These are phyloP conservation scores for Perizoma flavofasciatum DNA, from an alignment of 2,888 invertebrate genomes.

Conservation along the genomic window DNA sequence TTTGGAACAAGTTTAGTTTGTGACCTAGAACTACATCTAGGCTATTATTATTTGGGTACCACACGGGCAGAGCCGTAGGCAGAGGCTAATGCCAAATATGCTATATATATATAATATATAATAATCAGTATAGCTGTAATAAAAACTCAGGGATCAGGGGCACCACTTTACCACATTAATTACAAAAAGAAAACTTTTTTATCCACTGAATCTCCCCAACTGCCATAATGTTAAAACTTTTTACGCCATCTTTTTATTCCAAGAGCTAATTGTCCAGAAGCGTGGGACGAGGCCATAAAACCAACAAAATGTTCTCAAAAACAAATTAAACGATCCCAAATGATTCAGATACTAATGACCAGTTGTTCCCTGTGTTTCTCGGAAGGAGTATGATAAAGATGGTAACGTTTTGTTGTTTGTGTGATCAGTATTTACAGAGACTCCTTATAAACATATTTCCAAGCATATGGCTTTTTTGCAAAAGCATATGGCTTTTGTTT, in stretches of 20 bases:
- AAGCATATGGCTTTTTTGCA: too few species aligned
- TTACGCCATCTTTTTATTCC: conserved; percentile 56
- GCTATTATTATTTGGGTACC: too few species aligned
- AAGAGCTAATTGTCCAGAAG: conserved; percentile 57
- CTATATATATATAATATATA: too few species aligned
- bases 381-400: conserved; percentile 17
- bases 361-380: conserved; percentile 27
- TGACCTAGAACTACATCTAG: too few species aligned
- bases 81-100: too few species aligned
- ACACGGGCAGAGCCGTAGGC: too few species aligned
- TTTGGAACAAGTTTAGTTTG: too few species aligned
- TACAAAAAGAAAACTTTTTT: conserved; percentile 36
- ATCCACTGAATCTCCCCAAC: conserved; percentile 46
- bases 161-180: conserved; percentile 11
- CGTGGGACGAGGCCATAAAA: conserved; percentile 55
- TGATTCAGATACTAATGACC: conserved; percentile 58
- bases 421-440: not conserved
- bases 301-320: conserved; percentile 50
- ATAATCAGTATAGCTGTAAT: too few species aligned
- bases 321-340: conserved; percentile 62
- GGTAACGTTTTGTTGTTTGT: conserved; percentile 12
- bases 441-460: too few species aligned
- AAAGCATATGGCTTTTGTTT: too few species aligned
- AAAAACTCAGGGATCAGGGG: too few species aligned
- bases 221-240: conserved; percentile 42